phyloP scores from a whole-genome alignment of 2,113 vertebrate genomes.

The Cnemophilus loriae region DNA sequence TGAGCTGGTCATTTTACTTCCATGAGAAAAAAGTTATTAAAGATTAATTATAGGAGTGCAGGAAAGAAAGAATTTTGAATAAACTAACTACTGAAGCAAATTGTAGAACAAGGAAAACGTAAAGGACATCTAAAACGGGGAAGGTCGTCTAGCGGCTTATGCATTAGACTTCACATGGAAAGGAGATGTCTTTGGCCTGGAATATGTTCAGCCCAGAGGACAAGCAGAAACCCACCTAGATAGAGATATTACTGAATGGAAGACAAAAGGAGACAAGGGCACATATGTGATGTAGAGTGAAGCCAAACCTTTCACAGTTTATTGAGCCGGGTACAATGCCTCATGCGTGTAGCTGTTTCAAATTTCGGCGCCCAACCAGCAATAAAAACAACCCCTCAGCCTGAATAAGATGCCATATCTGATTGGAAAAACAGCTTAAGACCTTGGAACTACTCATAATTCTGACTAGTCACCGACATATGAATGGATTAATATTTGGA shows the following conservation, averaged over 20 bases:
- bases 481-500: neutral
- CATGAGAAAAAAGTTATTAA: neutral
- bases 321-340: neutral
- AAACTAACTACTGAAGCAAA: neutral
- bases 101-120: neutral
- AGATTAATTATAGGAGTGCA: neutral
- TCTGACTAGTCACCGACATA: neutral
- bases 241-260: neutral
- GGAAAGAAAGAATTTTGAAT: neutral
- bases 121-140: neutral
- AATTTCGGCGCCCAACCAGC: neutral
- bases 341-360: neutral
- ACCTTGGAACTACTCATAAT: neutral
- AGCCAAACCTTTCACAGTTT: neutral
- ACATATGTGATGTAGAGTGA: rapidly evolving
- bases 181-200: neutral
- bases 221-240: neutral
- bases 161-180: neutral
- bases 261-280: neutral
- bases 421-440: neutral
- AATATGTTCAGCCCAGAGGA: neutral
- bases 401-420: neutral
- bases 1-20: neutral
- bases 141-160: neutral
- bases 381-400: neutral